Conservation (phyloP, 2,113 vertebrate genomes). For the Actenoides lindsayi region DNA sequence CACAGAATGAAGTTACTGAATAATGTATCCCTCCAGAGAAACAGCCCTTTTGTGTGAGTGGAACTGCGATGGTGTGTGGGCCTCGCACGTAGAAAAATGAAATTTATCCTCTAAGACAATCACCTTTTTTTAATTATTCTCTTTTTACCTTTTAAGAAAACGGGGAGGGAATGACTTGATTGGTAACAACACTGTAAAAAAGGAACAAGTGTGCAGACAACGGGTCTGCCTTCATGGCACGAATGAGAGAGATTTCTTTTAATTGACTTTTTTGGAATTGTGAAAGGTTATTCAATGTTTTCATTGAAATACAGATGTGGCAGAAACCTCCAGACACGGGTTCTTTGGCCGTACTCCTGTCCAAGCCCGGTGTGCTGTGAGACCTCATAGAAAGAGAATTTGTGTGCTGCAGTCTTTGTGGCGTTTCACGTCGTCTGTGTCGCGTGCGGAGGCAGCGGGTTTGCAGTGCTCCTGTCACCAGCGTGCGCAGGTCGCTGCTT, state of each 20-base stretch:
- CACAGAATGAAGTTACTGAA: not conserved
- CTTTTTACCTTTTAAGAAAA: not conserved
- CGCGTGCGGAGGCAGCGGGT: not conserved
- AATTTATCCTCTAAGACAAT: not conserved
- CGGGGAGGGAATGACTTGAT: not conserved
- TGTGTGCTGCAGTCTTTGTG: not conserved
- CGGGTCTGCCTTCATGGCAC: rapidly evolving
- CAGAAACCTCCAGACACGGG: not conserved
- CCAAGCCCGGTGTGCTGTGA: not conserved
- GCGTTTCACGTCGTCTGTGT: rapidly evolving
- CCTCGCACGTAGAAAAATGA: not conserved
- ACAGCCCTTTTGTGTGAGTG: not conserved
- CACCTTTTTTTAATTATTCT: too few relatives aligned
- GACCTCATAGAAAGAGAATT: not conserved
- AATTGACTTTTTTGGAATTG: not conserved
- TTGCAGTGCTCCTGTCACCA: not conserved
- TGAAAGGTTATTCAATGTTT: too few relatives aligned
- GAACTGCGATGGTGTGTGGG: rapidly evolving
- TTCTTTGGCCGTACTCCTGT: not conserved
- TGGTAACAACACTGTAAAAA: not conserved
- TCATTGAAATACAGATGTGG: not conserved
- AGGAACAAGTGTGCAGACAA: too few relatives aligned
- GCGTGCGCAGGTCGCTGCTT: not conserved
- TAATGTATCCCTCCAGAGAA: not conserved
- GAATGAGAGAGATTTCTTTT: not conserved